Evolutionary conservation across 2,113 vertebrate species (phyloP).

Genomic region (Sula dactylatra): DNA sequence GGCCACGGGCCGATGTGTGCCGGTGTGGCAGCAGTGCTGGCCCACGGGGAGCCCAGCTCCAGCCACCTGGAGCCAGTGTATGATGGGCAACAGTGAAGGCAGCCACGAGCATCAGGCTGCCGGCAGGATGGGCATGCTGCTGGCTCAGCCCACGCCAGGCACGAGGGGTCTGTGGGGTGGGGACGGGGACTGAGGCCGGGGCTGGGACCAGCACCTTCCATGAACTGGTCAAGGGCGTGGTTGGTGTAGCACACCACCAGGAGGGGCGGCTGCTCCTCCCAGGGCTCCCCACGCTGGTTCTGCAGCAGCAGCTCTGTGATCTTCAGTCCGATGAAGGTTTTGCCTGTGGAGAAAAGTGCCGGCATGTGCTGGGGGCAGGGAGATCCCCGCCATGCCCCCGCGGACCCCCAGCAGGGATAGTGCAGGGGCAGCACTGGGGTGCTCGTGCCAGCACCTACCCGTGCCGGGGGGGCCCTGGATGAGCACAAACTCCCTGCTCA

Average conservation of each 20-base stretch:
- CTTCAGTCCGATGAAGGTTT: background rate
- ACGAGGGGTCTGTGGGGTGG: background rate
- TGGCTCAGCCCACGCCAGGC: background rate
- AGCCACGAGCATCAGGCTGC: background rate
- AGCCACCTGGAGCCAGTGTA: no score
- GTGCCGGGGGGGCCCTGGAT: no score
- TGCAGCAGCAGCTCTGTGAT: background rate
- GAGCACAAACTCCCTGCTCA: no score
- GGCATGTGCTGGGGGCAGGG: background rate
- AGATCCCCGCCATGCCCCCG: background rate
- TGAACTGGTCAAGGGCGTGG: background rate
- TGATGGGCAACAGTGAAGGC: no score
- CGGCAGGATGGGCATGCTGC: background rate
- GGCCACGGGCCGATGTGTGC: no score
- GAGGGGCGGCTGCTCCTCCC: background rate
- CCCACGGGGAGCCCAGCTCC: no score
- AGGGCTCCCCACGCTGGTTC: no score
- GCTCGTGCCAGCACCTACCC: no score
- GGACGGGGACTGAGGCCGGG: no score
- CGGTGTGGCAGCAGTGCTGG: no score
- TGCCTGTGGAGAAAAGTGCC: background rate
- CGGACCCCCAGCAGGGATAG: background rate
- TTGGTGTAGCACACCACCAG: background rate
- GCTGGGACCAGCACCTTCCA: background rate
- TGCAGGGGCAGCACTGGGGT: background rate